Base-by-base conservation (phyloP, 2,888 invertebrate genomes). In the Callinectes sapidus region DNA sequence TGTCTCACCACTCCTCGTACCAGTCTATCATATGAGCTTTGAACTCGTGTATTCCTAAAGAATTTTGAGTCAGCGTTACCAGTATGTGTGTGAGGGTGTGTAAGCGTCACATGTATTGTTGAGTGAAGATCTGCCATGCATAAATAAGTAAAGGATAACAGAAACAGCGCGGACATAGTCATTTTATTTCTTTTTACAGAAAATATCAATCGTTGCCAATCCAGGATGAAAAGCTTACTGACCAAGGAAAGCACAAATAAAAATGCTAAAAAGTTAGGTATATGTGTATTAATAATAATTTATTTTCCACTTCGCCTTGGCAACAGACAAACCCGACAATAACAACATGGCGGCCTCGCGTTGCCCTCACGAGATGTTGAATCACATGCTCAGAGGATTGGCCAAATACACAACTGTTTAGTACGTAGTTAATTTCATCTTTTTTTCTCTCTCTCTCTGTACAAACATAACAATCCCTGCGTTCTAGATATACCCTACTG, bases 141-240 rank as follows among this genome's bases (percentile, higher is more conserved):
- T 18, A 5, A 0, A 3, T 16, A 48, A 0, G 35, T 28, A 42
- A 54, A 88, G 61, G 88, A n/a, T 55, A 18, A 71, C 5, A n/a
- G 42, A 89, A 87, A 91, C 61, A 87, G 32, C 13, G 35, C 13
- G 5, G 91, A 93, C 93, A 91, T 87, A 90, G 91, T 93, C 93
- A 93, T 93, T 93, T 93, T 91, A 91, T 89, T 93, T 89, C 61
- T 89, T 91, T 90, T 93, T 93, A 93, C 93, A 93, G 93, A 93
- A 93, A 93, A 93, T 93, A 93, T 93, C 93, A 90, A 91, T 91
- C 90, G 77, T 87, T 89, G 93, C 93, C 93, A 93, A 93, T 93
- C 90, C 89, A 91, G 89, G 91, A 91, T 93, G 91, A 91, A 91
- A 91, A 91, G 92, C 92, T 93, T 86, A 90, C 90, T 92, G 89